Base-by-base conservation (phyloP, 2,888 invertebrate species). In the Erebia epiphron region DNA sequence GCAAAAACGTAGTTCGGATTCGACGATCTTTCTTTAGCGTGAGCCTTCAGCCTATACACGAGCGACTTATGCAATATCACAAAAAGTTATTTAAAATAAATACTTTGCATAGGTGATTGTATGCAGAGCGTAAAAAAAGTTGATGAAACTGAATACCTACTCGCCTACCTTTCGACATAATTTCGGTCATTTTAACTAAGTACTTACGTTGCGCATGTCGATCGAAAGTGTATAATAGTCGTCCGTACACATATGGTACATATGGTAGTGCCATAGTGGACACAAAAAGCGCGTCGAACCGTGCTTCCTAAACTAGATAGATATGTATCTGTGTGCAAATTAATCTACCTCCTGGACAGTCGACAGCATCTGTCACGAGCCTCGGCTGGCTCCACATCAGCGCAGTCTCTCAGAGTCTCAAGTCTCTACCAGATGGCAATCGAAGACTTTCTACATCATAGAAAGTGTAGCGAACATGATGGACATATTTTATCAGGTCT, bases 261-360 rank as follows among this genome's bases (percentile, higher is more conserved):
- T 21, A 54, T 60, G 16, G n/a, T 4, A 13, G 63, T 69, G n/a
- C n/a, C n/a, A n/a, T n/a, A n/a, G n/a, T n/a, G 75, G 78, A 80
- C 76, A 92, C 90, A 92, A 91, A 87, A 86, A 73, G 83, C 81
- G 87, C 91, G 87, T 82, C 88, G 82, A 80, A 91, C 82, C 92
- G 86, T 89, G 79, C 73, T 84, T 93, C 92, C 92, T 86, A 84
- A 82, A 76, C 80, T 82, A 79, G 79, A 86, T 82, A 79, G 79
- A 86, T 46, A 46, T 82, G 74, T 75, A 72, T 75, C 75, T 74
- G 75, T 75, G 66, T 73, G 77, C 72, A 61, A 72, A 75, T 76
- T 70, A 75, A 68, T 70, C 67, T 71, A 75, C 62, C 71, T 67
- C 73, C 63, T 63, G 73, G 69, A 69, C 70, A 70, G 71, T 73